These are phyloP conservation scores for Hartigia nigra DNA, from an alignment of 2,888 invertebrate species.

Conservation along the genomic window DNA sequence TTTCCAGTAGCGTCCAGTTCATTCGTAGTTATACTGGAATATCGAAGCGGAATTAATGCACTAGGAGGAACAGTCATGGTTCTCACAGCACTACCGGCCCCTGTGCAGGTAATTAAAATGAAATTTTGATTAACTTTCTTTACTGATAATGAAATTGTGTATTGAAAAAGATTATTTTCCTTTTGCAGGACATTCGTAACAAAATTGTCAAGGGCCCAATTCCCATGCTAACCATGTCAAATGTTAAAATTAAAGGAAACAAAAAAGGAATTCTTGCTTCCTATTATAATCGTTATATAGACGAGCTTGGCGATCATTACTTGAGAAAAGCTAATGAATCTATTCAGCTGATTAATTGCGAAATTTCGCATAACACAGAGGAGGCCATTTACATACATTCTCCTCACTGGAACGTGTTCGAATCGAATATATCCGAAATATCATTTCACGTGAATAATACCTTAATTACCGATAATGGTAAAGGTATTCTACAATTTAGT, in stretches of 20 bases:
- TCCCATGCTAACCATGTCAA: constrained; percentile 78
- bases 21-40: constrained; percentile 82
- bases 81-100: constrained; percentile 79
- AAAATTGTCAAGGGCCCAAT: constrained; percentile 82
- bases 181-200: constrained; percentile 74
- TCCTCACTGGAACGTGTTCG: constrained; percentile 86
- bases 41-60: constrained; percentile 82
- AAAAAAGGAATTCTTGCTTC: constrained; percentile 82
- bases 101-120: constrained; percentile 67
- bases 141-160: background rate
- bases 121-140: background rate
- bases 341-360: constrained; percentile 81
- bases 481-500: constrained; percentile 89
- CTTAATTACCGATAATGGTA: constrained; percentile 86
- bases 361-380: constrained; percentile 81
- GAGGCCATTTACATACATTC: constrained; percentile 87
- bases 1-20: constrained; percentile 92
- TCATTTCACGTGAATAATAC: constrained; percentile 89
- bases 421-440: constrained; percentile 90
- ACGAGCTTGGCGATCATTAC: constrained; percentile 87
- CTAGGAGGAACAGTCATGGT: constrained; percentile 86
- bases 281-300: constrained; percentile 89
- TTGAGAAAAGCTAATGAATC: constrained; percentile 89
- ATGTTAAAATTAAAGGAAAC: constrained; percentile 84
- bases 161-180: background rate